Evolutionary conservation across 2,797 vertebrate species (phyloP).

Genomic region (Antennarius maculatus): DNA sequence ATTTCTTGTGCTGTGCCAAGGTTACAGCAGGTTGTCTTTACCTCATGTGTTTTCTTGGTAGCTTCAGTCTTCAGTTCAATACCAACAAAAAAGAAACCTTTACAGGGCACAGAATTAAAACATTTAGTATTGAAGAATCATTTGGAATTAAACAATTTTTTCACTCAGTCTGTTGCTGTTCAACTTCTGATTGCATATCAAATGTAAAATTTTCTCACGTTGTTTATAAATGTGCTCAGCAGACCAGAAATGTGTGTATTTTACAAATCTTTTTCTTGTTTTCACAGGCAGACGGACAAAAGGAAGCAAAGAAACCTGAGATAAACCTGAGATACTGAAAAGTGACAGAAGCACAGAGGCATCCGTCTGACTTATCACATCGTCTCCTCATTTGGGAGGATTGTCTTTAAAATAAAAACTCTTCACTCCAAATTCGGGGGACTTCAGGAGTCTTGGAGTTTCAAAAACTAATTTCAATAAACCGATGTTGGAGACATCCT

Average conservation of each 20-base stretch:
- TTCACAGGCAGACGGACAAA: slow-evolving; percentile 55
- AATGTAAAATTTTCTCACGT: not conserved
- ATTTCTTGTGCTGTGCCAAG: slow-evolving; percentile 7
- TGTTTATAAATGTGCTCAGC: not conserved
- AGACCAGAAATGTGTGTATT: not conserved
- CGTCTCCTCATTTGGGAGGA: slow-evolving; percentile 31
- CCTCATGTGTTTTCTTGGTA: not conserved
- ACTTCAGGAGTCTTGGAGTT: slow-evolving; percentile 64
- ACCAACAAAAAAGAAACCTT: too few relatives aligned
- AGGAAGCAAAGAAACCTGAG: slow-evolving; percentile 28
- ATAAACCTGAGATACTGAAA: slow-evolving; percentile 16
- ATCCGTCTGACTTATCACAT: slow-evolving; percentile 42
- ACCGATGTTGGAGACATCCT: slow-evolving; percentile 40
- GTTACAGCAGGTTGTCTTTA: not conserved
- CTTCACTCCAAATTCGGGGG: slow-evolving; percentile 61
- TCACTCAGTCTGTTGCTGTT: not conserved
- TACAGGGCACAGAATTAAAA: not conserved
- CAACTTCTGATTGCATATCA: not conserved
- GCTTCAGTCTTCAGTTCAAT: not conserved
- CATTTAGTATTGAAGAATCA: not conserved
- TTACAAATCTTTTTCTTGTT: slow-evolving; percentile 24
- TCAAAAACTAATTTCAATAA: slow-evolving; percentile 51
- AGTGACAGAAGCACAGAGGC: slow-evolving; percentile 46
- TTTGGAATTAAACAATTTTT: too few relatives aligned
- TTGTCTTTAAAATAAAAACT: slow-evolving; percentile 37